Percentiles rank a stretch among this genome's conserved stretches.
Conservation (phyloP, 1,140 invertebrate genomes). For the Planococcus citri region DNA sequence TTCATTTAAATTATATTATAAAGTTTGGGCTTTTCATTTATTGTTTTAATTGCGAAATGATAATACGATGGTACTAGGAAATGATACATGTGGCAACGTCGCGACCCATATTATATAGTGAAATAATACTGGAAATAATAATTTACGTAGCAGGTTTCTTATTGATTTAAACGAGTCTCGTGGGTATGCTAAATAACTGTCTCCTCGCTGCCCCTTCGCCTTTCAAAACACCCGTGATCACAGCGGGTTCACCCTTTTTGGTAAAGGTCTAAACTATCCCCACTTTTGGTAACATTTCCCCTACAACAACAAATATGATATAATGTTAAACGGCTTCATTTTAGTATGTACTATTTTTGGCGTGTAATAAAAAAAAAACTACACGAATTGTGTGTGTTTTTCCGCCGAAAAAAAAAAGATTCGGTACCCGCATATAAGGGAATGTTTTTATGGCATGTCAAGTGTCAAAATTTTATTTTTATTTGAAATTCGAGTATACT, state of each 20-base stretch:
- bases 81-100: constrained; percentile 11
- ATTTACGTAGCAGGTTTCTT: constrained; percentile 18
- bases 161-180: constrained; percentile 20
- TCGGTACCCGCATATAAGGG: no score
- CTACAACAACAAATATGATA: neutral
- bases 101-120: constrained; percentile 15
- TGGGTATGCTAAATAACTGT: constrained; percentile 19
- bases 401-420: no score
- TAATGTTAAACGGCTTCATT: constrained; percentile 7
- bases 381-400: no score
- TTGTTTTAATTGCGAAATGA: constrained; percentile 16
- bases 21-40: neutral
- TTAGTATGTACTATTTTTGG: neutral
- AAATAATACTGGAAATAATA: constrained; percentile 20
- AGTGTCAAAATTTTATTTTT: no score
- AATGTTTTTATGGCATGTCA: no score
- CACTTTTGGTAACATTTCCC: neutral
- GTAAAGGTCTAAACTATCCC: constrained; percentile 6
- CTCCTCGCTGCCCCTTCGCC: constrained; percentile 9
- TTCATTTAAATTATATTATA: no score
- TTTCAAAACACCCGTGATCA: neutral
- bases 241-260: constrained; percentile 14
- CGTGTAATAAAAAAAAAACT: no score
- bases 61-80: neutral
- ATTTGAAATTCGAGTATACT: no score